Percentiles rank a stretch among this genome's conserved stretches.
Conservation (phyloP, 2,113 vertebrate genomes). For the Motacilla tschutschensis region DNA sequence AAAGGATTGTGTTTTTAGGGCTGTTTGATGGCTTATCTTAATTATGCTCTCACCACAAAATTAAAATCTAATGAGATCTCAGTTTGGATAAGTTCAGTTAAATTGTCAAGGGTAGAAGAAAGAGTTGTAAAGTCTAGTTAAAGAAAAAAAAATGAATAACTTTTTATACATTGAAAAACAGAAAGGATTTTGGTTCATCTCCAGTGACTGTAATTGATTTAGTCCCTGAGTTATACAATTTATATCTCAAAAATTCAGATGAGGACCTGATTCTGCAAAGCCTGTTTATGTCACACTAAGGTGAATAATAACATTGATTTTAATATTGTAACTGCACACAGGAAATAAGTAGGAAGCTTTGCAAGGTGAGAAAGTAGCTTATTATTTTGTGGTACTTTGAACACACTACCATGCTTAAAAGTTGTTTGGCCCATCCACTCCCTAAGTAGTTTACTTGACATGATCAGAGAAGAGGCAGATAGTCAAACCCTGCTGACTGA, state of each 20-base stretch:
- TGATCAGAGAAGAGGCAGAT: background rate
- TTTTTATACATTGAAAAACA: background rate
- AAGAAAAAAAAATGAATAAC: background rate
- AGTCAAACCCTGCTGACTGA: background rate
- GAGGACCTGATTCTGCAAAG: background rate
- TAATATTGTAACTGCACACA: background rate
- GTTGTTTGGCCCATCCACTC: background rate
- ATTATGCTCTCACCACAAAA: background rate
- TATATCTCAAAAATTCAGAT: background rate
- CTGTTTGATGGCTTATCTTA: background rate
- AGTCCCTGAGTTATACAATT: background rate
- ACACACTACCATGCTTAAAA: background rate
- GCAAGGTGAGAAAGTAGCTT: background rate
- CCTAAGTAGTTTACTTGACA: background rate
- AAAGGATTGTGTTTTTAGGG: background rate
- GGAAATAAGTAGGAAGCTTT: background rate
- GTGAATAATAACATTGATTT: background rate
- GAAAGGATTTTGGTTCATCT: background rate
- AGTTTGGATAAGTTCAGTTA: background rate
- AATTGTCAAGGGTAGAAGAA: background rate
- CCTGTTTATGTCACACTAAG: background rate
- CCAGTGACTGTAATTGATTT: background rate
- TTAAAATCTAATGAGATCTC: conserved; percentile 16
- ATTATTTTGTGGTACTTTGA: background rate
- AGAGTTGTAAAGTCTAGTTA: background rate